Conservation (phyloP, 1,140 invertebrate genomes). For the Scaptomyza montana region DNA sequence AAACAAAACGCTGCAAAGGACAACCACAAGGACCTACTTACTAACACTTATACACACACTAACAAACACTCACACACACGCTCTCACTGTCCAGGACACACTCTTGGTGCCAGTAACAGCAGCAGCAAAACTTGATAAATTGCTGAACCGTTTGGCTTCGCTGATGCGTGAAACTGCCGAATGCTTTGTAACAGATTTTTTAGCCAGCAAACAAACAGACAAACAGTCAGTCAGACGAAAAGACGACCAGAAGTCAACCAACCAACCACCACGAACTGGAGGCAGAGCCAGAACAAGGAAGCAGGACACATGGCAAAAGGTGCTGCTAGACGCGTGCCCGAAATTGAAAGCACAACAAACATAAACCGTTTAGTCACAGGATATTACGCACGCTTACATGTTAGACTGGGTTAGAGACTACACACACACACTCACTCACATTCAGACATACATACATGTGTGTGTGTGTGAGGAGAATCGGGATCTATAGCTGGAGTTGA, state of each 20-base stretch:
- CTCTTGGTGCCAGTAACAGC: slow-evolving; percentile 30
- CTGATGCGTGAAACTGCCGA: slow-evolving; percentile 67
- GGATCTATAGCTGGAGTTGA: slow-evolving; percentile 14
- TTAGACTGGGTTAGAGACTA: slow-evolving; percentile 28
- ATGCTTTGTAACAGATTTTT: slow-evolving; percentile 78
- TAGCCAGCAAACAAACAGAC: slow-evolving; percentile 28
- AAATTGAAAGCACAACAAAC: slow-evolving; percentile 83
- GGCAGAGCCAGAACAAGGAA: slow-evolving; percentile 11
- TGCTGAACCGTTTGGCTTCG: slow-evolving; percentile 49
- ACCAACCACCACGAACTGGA: slow-evolving; percentile 61
- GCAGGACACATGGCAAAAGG: slow-evolving; percentile 49
- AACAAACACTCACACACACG: slow-evolving; percentile 7
- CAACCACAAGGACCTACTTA: slow-evolving; percentile 52
- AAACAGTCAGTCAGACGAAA: slow-evolving; percentile 36
- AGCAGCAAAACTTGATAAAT: slow-evolving; percentile 73
- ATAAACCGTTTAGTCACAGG: slow-evolving; percentile 84
- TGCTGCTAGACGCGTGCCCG: slow-evolving; percentile 64
- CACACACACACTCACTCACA: too few species aligned
- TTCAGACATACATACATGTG: neutral
- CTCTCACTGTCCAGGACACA: slow-evolving; percentile 62
- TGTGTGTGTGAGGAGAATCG: slow-evolving; percentile 47
- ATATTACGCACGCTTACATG: slow-evolving; percentile 79
- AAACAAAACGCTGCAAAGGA: slow-evolving; percentile 66
- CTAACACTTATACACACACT: slow-evolving; percentile 15
- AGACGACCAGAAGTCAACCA: slow-evolving; percentile 59